A percentile compares a stretch with the other conserved stretches of the same genome.
These are phyloP conservation scores for Sesamia nonagrioides DNA, from an alignment of 1,140 invertebrate genomes.

Conservation along the genomic window DNA sequence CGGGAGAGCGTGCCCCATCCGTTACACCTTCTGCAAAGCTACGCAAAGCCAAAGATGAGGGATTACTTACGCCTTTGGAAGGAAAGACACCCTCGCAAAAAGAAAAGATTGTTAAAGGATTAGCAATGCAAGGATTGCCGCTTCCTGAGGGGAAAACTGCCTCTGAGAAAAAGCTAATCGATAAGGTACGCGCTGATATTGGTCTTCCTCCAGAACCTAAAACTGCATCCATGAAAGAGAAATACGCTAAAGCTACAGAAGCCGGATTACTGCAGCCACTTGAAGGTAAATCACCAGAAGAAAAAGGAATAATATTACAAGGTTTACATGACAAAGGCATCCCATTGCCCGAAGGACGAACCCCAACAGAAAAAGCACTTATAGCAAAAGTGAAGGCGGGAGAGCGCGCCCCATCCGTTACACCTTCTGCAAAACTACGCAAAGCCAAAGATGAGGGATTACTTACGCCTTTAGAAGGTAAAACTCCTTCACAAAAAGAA, in stretches of 20 bases:
- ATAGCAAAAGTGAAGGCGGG: constrained; percentile 43
- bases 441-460: constrained; percentile 52
- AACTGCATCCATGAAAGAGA: constrained; percentile 18
- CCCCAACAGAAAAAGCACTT: constrained; percentile 44
- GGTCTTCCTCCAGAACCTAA: constrained; percentile 28
- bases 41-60: constrained; percentile 49
- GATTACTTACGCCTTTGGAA: constrained; percentile 54
- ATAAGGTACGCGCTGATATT: constrained; percentile 11
- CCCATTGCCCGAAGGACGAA: too few species aligned
- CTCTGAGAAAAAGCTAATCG: neutral
- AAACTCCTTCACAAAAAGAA: constrained; percentile 57
- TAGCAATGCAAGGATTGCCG: constrained; percentile 50
- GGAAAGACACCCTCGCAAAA: constrained; percentile 12
- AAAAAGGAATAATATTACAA: constrained; percentile 51
- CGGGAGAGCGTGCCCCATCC: constrained; percentile 28
- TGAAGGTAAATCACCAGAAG: too few species aligned
- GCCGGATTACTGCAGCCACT: neutral
- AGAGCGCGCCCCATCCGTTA: too few species aligned
- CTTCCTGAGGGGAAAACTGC: neutral
- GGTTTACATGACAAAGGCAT: constrained; percentile 39
- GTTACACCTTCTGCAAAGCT: constrained; percentile 48
- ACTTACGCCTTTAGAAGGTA: constrained; percentile 58
- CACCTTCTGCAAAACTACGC: constrained; percentile 22
- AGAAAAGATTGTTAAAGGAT: constrained; percentile 55
- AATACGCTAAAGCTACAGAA: constrained; percentile 29